Conservation (phyloP, 2,797 vertebrate species). For the Austrolebias charrua region DNA sequence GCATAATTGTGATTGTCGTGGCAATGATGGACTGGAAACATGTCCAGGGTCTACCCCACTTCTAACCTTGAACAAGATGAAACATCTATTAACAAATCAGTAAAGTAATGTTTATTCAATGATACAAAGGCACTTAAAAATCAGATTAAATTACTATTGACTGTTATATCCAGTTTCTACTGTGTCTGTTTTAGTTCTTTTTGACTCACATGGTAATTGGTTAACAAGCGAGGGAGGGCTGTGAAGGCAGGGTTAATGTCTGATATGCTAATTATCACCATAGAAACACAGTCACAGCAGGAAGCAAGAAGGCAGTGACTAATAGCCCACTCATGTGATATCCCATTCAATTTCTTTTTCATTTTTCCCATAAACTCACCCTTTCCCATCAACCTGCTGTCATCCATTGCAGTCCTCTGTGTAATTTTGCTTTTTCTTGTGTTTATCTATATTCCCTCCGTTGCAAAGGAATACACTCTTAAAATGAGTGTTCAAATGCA, state of each 20-base stretch:
- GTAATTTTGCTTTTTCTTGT: constrained; percentile 13
- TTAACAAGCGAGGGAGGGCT: constrained; percentile 57
- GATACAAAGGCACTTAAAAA: constrained; percentile 7
- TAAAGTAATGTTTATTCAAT: background rate
- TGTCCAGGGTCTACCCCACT: background rate
- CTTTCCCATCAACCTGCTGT: constrained; percentile 44
- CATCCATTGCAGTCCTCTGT: constrained; percentile 33
- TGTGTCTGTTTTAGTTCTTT: constrained; percentile 19
- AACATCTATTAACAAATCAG: background rate
- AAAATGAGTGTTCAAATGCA: constrained; percentile 9
- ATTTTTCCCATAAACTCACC: constrained; percentile 23
- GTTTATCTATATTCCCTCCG: background rate
- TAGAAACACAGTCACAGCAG: constrained; percentile 72
- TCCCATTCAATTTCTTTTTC: constrained; percentile 56
- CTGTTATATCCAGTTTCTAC: constrained; percentile 18
- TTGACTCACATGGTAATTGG: constrained; percentile 57
- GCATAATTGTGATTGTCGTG: background rate
- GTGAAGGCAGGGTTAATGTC: constrained; percentile 61
- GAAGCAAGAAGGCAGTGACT: constrained; percentile 72
- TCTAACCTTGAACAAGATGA: background rate
- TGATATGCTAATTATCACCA: constrained; percentile 72
- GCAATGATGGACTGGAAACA: background rate
- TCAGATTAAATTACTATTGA: constrained; percentile 5
- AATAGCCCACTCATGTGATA: constrained; percentile 70
- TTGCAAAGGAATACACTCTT: background rate